phyloP scores from a whole-genome alignment of 2,113 vertebrate species.

The Mirounga angustirostris region DNA sequence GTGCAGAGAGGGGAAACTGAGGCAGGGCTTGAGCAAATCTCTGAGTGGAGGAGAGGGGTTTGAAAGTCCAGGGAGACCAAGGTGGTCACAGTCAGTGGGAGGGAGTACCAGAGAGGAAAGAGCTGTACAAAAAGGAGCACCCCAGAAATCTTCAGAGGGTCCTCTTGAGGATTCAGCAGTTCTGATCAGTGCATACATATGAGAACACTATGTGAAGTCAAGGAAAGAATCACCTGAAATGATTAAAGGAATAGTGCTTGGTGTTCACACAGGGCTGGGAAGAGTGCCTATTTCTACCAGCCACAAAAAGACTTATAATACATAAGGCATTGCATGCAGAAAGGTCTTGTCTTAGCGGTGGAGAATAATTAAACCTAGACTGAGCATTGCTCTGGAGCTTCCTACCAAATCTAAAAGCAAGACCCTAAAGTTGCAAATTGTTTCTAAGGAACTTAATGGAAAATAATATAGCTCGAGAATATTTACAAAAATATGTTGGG shows the following conservation, averaged over 20 bases:
- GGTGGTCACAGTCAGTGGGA: not conserved
- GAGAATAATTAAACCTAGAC: not conserved
- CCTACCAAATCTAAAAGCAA: not conserved
- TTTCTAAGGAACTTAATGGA: not conserved
- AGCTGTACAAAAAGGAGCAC: not conserved
- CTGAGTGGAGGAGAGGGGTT: not conserved
- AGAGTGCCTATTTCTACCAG: not conserved
- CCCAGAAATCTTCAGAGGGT: not conserved
- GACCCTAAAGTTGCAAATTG: not conserved
- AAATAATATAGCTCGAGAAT: not conserved
- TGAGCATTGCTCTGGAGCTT: not conserved
- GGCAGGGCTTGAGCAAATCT: not conserved
- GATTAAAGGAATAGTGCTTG: not conserved
- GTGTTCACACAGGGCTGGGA: not conserved
- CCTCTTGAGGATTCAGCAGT: too few relatives aligned
- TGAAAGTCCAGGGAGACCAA: not conserved
- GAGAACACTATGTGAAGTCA: not conserved
- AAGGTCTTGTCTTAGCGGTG: too few relatives aligned
- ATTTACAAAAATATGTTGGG: not conserved
- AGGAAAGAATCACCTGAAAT: not conserved
- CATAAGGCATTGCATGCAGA: not conserved
- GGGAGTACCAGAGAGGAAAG: too few relatives aligned
- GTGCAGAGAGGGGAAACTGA: not conserved
- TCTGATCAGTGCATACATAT: too few relatives aligned
- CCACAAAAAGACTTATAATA: not conserved